A percentile compares a stretch with the other conserved stretches of the same genome.
These are phyloP conservation scores for Bombus turneri DNA, from an alignment of 1,140 invertebrate species.

Conservation along the genomic window DNA sequence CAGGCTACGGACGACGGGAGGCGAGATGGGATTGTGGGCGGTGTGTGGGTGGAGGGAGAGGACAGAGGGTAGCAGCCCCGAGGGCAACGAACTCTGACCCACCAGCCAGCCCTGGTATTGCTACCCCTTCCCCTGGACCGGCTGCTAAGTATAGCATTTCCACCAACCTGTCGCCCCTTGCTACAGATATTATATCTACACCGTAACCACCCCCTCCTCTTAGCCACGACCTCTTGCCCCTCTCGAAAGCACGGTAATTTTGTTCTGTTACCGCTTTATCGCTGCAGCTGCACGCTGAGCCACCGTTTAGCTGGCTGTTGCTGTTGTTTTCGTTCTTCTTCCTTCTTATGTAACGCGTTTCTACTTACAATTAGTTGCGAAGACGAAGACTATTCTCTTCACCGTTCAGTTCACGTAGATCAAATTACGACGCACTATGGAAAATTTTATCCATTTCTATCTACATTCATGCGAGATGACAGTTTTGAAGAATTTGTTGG, in stretches of 20 bases:
- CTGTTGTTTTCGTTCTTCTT: not conserved
- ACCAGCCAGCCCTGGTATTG: slow-evolving; percentile 69
- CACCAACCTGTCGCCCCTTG: slow-evolving; percentile 71
- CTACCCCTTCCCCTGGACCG: slow-evolving; percentile 45
- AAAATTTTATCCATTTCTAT: not conserved
- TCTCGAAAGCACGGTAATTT: slow-evolving; percentile 55
- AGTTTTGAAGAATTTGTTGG: fast-evolving
- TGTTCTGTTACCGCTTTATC: slow-evolving; percentile 33
- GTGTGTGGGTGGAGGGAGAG: not conserved
- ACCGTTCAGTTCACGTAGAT: not conserved
- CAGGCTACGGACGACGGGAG: slow-evolving; percentile 45
- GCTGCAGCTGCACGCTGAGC: not conserved
- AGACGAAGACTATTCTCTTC: not conserved
- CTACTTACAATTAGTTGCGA: not conserved
- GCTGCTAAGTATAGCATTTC: slow-evolving; percentile 71
- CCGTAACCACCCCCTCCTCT: slow-evolving; percentile 24
- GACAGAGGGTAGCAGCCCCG: slow-evolving; percentile 51
- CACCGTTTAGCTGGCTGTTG: slow-evolving; percentile 8
- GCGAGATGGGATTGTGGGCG: slow-evolving; percentile 30
- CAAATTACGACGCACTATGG: not conserved
- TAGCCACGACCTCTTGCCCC: not conserved
- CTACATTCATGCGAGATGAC: not conserved
- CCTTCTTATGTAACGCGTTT: not conserved
- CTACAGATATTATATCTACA: slow-evolving; percentile 66
- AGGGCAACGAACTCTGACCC: slow-evolving; percentile 80